Evolutionary conservation across 2,888 invertebrate species (phyloP).

Genomic region (Asteroscopus sphinx): DNA sequence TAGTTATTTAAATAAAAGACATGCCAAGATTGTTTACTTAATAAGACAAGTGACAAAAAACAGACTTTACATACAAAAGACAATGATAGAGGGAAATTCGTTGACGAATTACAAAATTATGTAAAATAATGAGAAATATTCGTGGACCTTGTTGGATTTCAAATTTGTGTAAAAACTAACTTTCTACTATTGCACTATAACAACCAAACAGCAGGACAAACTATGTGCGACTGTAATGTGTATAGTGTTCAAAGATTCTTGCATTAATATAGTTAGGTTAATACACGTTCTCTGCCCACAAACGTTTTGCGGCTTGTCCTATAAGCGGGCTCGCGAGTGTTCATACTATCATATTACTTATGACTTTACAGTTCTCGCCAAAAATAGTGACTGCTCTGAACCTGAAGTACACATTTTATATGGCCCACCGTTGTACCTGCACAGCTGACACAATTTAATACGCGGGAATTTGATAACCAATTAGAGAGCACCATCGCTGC

Average conservation of each 20-base stretch:
- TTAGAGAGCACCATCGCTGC: not conserved
- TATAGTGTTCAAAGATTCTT: conserved; percentile 67
- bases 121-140: no score
- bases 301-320: conserved; percentile 62
- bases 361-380: no score
- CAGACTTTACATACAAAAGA: conserved; percentile 9
- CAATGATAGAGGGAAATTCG: conserved; percentile 9
- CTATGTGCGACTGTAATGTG: conserved; percentile 64
- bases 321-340: conserved; percentile 61
- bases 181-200: conserved; percentile 9
- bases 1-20: no score
- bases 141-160: conserved; percentile 17
- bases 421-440: no score
- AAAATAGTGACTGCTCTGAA: no score
- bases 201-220: conserved; percentile 74
- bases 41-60: no score
- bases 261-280: conserved; percentile 72
- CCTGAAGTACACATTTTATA: no score
- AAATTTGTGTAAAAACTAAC: conserved; percentile 11
- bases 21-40: no score
- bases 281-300: conserved; percentile 61
- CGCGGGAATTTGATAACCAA: no score
- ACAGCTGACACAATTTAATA: no score
- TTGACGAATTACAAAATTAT: no score
- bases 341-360: not conserved